phyloP scores from a whole-genome alignment of 1,140 invertebrate genomes.

The Bombus difficillimus region DNA sequence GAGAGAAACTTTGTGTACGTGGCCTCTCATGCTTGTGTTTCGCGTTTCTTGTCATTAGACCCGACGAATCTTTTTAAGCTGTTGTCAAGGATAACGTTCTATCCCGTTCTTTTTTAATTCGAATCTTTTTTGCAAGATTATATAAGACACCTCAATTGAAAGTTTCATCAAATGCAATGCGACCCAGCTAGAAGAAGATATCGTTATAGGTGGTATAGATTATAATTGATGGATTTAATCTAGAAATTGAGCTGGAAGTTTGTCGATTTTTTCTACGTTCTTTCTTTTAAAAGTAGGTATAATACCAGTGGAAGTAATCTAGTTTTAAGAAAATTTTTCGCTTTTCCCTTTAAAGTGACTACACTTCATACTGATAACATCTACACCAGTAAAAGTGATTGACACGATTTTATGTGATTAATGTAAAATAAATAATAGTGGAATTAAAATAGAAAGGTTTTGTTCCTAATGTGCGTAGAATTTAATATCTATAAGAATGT shows the following conservation, averaged over 20 bases:
- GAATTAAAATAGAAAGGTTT: neutral
- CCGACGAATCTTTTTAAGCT: neutral
- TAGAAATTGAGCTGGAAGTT: neutral
- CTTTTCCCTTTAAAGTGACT: too few species aligned
- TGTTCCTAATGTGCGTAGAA: neutral
- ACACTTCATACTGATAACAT: too few species aligned
- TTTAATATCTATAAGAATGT: neutral
- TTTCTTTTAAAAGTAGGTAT: too few species aligned
- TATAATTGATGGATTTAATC: neutral
- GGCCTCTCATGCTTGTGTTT: neutral
- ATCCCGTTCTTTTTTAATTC: neutral
- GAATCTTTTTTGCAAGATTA: neutral
- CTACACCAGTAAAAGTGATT: too few species aligned
- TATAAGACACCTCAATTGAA: neutral
- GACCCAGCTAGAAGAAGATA: neutral
- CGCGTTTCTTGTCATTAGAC: neutral
- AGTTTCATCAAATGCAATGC: neutral
- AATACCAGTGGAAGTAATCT: too few species aligned
- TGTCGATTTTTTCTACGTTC: too few species aligned
- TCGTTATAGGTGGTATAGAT: neutral
- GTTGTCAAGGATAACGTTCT: neutral
- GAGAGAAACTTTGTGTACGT: conserved; percentile 41
- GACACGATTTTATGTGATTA: too few species aligned
- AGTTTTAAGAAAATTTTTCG: too few species aligned
- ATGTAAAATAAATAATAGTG: too few species aligned